These are phyloP conservation scores for Apocrypta bakeri DNA, from an alignment of 1,140 invertebrate species.

Conservation along the genomic window DNA sequence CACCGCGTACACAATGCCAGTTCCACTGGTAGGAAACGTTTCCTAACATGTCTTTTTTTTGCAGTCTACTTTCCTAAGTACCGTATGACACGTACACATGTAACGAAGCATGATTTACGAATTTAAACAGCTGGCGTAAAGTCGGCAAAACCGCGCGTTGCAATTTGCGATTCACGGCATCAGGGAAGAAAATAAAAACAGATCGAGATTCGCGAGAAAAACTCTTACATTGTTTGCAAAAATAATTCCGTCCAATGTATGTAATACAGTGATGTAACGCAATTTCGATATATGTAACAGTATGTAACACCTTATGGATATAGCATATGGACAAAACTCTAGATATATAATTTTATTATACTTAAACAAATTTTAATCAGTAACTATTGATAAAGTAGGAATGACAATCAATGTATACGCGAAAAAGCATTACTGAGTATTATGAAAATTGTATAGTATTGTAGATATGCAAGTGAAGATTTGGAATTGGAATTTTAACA, in stretches of 20 bases:
- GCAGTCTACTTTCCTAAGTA: conserved; percentile 11
- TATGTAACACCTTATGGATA: too few relatives aligned
- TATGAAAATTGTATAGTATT: too few relatives aligned
- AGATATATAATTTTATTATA: too few relatives aligned
- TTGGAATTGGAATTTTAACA: too few relatives aligned
- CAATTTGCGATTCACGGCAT: conserved; percentile 17
- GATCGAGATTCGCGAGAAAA: background rate
- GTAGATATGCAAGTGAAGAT: too few relatives aligned
- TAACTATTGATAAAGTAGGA: too few relatives aligned
- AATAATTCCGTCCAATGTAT: background rate
- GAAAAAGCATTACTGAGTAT: too few relatives aligned
- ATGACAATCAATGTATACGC: too few relatives aligned
- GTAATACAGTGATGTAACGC: background rate
- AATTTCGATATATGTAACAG: too few relatives aligned
- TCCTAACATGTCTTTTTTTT: background rate
- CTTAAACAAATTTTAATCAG: too few relatives aligned
- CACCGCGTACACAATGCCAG: background rate
- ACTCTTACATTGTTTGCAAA: background rate
- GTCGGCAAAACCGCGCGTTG: background rate
- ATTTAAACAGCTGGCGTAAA: background rate
- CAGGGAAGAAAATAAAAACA: background rate
- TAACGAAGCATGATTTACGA: conserved; percentile 5
- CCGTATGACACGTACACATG: background rate
- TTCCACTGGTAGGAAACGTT: background rate
- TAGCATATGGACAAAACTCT: too few relatives aligned